phyloP scores from a whole-genome alignment of 1,140 invertebrate species.

The Dolichoris vasculosae region DNA sequence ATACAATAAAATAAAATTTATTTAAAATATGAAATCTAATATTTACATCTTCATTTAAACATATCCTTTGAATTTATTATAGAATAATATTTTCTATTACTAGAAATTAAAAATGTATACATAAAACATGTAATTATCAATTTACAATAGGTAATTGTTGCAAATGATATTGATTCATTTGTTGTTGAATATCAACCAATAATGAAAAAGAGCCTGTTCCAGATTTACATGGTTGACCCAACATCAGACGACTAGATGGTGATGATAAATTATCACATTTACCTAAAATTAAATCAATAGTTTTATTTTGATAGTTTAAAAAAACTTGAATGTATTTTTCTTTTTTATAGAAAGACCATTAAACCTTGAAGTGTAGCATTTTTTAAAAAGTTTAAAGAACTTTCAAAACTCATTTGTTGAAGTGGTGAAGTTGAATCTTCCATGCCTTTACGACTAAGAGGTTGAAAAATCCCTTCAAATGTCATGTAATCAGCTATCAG shows the following conservation, averaged over 20 bases:
- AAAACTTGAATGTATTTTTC: too few relatives aligned
- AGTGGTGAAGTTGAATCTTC: conserved; percentile 90
- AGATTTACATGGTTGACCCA: conserved; percentile 77
- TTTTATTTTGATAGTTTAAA: too few relatives aligned
- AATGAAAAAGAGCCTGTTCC: background rate
- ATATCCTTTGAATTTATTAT: conserved; percentile 32
- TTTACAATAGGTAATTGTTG: background rate
- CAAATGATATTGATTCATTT: background rate
- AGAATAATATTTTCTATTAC: conserved; percentile 19
- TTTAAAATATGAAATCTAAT: conserved; percentile 19
- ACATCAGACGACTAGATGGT: too few relatives aligned
- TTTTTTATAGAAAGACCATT: too few relatives aligned
- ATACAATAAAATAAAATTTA: conserved; percentile 46
- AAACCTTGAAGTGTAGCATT: too few relatives aligned
- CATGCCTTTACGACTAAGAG: conserved; percentile 94
- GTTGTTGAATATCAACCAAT: conserved; percentile 54
- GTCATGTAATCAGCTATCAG: too few relatives aligned
- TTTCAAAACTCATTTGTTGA: conserved; percentile 99
- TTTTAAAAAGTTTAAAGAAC: conserved; percentile 90
- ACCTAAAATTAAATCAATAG: too few relatives aligned
- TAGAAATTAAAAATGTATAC: conserved; percentile 11
- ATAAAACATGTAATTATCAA: conserved; percentile 33
- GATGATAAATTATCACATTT: too few relatives aligned
- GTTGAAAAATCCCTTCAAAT: too few relatives aligned
- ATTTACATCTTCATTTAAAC: conserved; percentile 42